Conservation (phyloP, 2,113 vertebrate species). For the Actenoides lindsayi region DNA sequence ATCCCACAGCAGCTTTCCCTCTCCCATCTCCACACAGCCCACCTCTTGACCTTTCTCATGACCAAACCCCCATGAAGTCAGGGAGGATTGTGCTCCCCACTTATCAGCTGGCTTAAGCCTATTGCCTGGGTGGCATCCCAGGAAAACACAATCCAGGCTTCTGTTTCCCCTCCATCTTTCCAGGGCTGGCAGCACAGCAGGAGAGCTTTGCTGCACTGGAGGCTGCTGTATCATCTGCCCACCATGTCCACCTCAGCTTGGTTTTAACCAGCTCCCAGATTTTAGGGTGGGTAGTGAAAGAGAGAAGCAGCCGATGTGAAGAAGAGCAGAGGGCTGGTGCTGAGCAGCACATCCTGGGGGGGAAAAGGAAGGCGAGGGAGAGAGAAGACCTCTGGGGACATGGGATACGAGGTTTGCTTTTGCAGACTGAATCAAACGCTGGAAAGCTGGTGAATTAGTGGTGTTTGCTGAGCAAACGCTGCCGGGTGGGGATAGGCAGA, state of each 20-base stretch:
- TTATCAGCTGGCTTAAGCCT: background rate
- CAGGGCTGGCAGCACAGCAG: background rate
- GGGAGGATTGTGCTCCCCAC: background rate
- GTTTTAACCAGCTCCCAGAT: background rate
- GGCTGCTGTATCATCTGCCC: background rate
- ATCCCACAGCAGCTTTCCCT: background rate
- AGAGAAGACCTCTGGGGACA: background rate
- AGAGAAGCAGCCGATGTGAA: rapidly evolving
- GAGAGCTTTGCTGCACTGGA: background rate
- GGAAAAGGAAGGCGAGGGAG: too few species aligned
- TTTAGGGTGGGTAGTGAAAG: background rate
- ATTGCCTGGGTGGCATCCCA: background rate
- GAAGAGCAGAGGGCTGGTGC: background rate
- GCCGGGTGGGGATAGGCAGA: constrained; percentile 49
- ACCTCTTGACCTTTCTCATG: rapidly evolving
- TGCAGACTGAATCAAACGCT: background rate
- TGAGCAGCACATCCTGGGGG: background rate
- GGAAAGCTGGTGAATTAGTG: constrained; percentile 63
- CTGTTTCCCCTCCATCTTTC: background rate
- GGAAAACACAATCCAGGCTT: background rate
- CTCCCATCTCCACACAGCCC: background rate
- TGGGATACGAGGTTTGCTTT: constrained; percentile 13
- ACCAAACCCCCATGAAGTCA: rapidly evolving
- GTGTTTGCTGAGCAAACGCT: constrained; percentile 78
- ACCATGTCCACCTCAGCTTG: rapidly evolving